Evolutionary conservation across 2,113 vertebrate species (phyloP), one percentile per base, ranked within the genome.

Genomic region (Tinamus guttatus): DNA sequence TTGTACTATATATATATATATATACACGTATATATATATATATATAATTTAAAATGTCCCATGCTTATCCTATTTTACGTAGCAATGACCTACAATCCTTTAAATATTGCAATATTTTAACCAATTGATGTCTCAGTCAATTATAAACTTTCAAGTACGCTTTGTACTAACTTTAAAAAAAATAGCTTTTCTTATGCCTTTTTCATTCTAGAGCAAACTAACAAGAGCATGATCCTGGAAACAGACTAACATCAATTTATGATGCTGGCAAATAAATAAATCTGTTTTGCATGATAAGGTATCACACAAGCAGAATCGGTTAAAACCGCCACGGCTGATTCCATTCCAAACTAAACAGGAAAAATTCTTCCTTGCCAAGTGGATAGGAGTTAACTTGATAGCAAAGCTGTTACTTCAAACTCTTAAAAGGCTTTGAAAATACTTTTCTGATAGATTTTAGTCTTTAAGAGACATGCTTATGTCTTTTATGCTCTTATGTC

Each of bases 281-380:
- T 73, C 62, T 94, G 74, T 58, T 96, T 91, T 87, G 79, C 73
- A 43, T 45, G 58, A 92, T 92, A 92, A 85, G 58, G 32, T 94
- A 94, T 91, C 78, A 94, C 86, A 85, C 38, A 89, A 89, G 62
- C 85, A 75, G 77, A 96, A 97, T 89, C 65, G 58, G 91, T 79
- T 94, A 91, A 80, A 97, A 60, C 85, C 95, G 77, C 36, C 56
- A 87, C 40, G 78, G 16, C 28, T 92, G 65, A 90, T 67, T 87
- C 83, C 36, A 63, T 84, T 96, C 94, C 89, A 93, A 95, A 85
- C 28, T 94, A 94, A 97, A 94, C 86, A 87, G 77, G 75, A 87
- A 96, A 95, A 90, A 67, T 47, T 40, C 5, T 49, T 30, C 54
- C 73, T 85, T 93, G 88, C 87, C 90, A 90, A 52, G 38, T 71